Evolutionary conservation across 2,797 vertebrate species (phyloP), one percentile per base, ranked within the genome.

Genomic region (Gouania willdenowi): DNA sequence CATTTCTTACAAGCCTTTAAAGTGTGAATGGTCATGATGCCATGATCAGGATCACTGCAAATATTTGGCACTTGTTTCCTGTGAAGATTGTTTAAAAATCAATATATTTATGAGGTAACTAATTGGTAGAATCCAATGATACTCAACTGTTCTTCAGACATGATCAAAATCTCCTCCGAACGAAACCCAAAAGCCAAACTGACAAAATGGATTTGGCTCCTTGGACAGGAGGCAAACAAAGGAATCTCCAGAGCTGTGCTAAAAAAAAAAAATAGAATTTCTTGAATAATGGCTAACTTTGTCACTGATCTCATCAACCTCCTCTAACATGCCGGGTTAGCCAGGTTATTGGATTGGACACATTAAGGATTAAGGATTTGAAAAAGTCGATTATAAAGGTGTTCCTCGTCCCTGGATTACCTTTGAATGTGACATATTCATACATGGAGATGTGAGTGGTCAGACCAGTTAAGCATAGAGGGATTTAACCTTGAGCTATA

Each of bases 291-390:
- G 9, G 66, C 33, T 44, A 50, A 69, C 52, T 66, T 57, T 20
- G 58, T 40, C 48, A 35, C 41, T 73, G 71, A 79, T 79, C 64
- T 53, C 40, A 41, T 74, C 68, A 69, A 37, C 50, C 56, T 52
- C 19, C 43, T 49, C 15, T 60, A 68, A 76, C 66, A 75, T 37
- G 50, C 58, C 35, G 47, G 79, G 79, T 76, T 71, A 57, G 5
- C 26, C 63, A 53, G 73, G 74, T 77, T 58, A 76, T 45, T 38
- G 62, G 66, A 79, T 79, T 76, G 73, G 58, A 77, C 77, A 75
- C 50, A 65, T 79, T 68, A 60, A 11, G 71, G 71, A 81, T 82
- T 79, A 73, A 27, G 67, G 68, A 82, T 82, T 82, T 5, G n/a
- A 71, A 70, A 67, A 63, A 57, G 29, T 57, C 63, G 67, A 77